Percentiles rank a stretch among this genome's conserved stretches.
Conservation (phyloP, 2,113 vertebrate species). For the Erythrocebus patas region DNA sequence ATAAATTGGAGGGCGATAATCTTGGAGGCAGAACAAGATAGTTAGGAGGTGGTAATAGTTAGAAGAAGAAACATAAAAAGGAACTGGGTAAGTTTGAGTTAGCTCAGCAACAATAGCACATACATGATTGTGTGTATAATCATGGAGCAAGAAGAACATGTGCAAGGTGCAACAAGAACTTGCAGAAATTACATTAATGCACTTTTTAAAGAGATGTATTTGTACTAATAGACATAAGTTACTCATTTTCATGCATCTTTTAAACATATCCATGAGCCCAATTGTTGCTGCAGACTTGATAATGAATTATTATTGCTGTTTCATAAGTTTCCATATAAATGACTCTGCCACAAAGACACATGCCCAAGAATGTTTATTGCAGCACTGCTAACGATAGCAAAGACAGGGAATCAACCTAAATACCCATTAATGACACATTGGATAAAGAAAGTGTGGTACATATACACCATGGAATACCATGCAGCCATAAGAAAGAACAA, state of each 20-base stretch:
- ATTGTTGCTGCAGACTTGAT: background rate
- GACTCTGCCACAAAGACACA: no score
- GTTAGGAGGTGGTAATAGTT: background rate
- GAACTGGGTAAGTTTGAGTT: background rate
- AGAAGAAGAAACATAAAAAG: background rate
- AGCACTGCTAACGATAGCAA: no score
- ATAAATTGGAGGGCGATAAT: background rate
- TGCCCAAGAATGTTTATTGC: no score
- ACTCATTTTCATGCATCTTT: background rate
- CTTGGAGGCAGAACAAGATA: background rate
- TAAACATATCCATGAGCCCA: background rate
- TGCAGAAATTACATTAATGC: no score
- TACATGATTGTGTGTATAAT: background rate
- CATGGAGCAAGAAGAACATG: fast-evolving
- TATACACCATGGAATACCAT: no score
- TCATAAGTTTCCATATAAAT: background rate
- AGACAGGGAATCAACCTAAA: no score
- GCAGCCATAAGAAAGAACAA: no score
- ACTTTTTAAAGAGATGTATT: background rate
- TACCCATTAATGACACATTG: no score
- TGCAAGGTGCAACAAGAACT: background rate
- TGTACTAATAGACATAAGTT: background rate
- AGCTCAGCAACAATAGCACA: background rate
- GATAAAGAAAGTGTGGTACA: no score
- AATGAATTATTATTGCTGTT: background rate